Base-by-base conservation (phyloP, 2,888 invertebrate genomes). In the Xanthorhoe spadicearia region DNA sequence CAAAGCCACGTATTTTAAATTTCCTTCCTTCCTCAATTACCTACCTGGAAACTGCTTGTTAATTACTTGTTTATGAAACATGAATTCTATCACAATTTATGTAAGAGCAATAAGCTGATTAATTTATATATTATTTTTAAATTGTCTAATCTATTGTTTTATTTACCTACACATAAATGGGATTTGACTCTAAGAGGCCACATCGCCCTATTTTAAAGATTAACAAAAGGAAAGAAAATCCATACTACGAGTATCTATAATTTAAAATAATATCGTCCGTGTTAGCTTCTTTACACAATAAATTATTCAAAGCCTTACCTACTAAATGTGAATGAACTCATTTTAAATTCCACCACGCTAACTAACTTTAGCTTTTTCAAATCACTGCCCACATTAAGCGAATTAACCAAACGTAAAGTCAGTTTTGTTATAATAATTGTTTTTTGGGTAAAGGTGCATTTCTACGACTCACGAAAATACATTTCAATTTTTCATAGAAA, bases 301-400 rank as follows among this genome's bases (percentile, higher is more conserved):
- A 23, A 32, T 43, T 43, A 43, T 48, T 17, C 48, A 48, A 48
- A 3, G 7, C 17, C 17, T 46, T 46, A 46, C 46, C 4, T 9
- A 2, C 0, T 5, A 9, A 51, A 28, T 49, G 64, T 67, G 51
- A 57, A 17, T 61, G 60, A 64, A 68, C 60, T 68, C 53, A 58
- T 62, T 54, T 32, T 19, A 52, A 56, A 38, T 61, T 61, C 48
- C 19, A 38, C 19, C 38, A 9, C 17, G 53, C 32, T 49, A 54
- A 6, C 60, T 46, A 46, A 10, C 46, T 23, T 23, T 48, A 38
- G 32, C 32, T 32, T 32, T 17, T 61, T 18, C 43, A 17, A 60
- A 60, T 53, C 23, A 46, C 32, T 61, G 32, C 53, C 32, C 32
- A 61, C 23, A 46, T 46, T 46, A 23, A 0, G 23, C 28, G 17